Evolutionary conservation across 2,888 invertebrate genomes (phyloP), one percentile per base, ranked within the genome.

Genomic region (Eilema sororculum): DNA sequence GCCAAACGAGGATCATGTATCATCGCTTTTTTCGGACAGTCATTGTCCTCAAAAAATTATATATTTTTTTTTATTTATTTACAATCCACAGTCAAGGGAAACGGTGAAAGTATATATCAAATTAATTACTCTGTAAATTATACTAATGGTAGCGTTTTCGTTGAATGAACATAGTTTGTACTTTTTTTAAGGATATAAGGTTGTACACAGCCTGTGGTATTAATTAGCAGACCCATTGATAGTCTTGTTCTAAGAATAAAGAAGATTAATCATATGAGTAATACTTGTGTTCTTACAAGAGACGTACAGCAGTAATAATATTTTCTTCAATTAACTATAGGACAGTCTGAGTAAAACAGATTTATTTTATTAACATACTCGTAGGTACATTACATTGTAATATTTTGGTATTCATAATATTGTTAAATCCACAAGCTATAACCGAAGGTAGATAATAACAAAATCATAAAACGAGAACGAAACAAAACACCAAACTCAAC

Each of bases 1-100:
- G 89, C 93, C 91, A 92, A 94, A 94, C 94, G 94, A 93, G 94
- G 92, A 93, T 93, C 95, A 91, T 95, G 95, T 95, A 95, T 95
- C 95, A 95, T 95, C 94, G 92, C 90, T 88, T 88, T 91, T 94
- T 95, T 93, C 88, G 93, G 91, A 93, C 94, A 94, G 94, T 94
- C 94, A 95, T 95, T 95, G 95, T 95, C 91, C 93, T 88, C 85
- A 86, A 79, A 88, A 88, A 89, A 86, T 83, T 81, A 78, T 77
- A 80, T 87, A 84, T 86, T 84, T 85, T 87, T 28, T 52, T 86
- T 89, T 91, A 90, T 90, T 90, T 90, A 89, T 85, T 81, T 84
- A 85, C 87, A 86, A 86, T 85, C 84, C 83, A 82, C 86, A 84
- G 81, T 84, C 83, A 81, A 86, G 85, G 83, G 86, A 87, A 89